These are phyloP conservation scores for Gymnothorax javanicus DNA, from an alignment of 2,797 vertebrate species.

Conservation along the genomic window DNA sequence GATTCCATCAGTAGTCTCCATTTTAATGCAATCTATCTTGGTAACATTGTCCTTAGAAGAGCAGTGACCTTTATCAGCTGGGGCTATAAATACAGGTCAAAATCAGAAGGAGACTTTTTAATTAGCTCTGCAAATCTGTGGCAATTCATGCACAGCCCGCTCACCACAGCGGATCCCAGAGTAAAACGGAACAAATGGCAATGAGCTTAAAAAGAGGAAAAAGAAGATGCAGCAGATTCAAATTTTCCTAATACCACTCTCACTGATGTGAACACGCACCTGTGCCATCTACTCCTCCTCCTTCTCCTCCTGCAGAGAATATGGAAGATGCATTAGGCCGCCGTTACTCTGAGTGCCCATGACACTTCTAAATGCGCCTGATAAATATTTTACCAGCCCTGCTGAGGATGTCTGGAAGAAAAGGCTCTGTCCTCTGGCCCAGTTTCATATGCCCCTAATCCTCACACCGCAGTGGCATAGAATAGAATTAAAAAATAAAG, in stretches of 20 bases:
- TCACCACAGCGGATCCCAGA: not conserved
- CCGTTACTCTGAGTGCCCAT: not conserved
- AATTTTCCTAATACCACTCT: not conserved
- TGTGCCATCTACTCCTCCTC: not conserved
- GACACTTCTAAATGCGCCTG: not conserved
- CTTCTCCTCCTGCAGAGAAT: not conserved
- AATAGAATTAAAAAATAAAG: not conserved
- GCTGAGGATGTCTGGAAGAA: slow-evolving; percentile 3
- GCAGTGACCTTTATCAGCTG: slow-evolving; percentile 17
- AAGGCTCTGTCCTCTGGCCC: not conserved
- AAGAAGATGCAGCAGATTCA: not conserved
- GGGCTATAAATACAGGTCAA: slow-evolving; percentile 24
- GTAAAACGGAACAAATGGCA: not conserved
- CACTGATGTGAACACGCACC: not conserved
- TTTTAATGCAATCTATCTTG: slow-evolving; percentile 26
- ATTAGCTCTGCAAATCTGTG: not conserved
- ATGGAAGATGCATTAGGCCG: not conserved
- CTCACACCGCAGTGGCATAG: not conserved
- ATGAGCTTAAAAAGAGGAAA: not conserved
- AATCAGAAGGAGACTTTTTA: slow-evolving; percentile 2
- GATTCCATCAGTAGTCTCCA: slow-evolving; percentile 12
- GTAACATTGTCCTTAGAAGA: slow-evolving; percentile 11
- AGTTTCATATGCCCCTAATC: not conserved
- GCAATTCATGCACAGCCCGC: not conserved
- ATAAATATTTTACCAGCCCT: slow-evolving; percentile 20